phyloP scores from a whole-genome alignment of 2,797 vertebrate species.

The Huso huso region DNA sequence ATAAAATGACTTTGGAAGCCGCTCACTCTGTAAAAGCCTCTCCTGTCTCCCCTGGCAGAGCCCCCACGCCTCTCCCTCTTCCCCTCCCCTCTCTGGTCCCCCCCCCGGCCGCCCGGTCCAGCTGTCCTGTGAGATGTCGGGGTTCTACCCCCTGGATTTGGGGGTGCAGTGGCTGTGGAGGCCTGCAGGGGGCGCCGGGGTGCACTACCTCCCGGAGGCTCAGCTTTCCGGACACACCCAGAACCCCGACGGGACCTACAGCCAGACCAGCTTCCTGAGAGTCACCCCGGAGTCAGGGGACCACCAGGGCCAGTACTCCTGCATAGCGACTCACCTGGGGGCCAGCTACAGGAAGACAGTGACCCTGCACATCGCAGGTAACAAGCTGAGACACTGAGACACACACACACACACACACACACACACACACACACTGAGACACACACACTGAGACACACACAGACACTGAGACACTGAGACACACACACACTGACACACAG shows the following conservation, averaged over 20 bases:
- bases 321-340: conserved; percentile 54
- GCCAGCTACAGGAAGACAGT: conserved; percentile 36
- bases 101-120: conserved; percentile 46
- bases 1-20: background rate
- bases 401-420: background rate
- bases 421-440: no score
- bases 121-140: conserved; percentile 64
- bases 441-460: no score
- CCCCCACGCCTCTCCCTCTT: conserved; percentile 61
- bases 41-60: conserved; percentile 34
- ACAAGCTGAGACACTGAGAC: conserved; percentile 14
- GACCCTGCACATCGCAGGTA: conserved; percentile 63
- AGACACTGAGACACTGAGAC: no score
- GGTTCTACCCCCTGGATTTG: conserved; percentile 63
- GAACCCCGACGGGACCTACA: conserved; percentile 64
- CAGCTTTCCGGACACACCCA: conserved; percentile 52
- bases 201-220: conserved; percentile 32
- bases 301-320: conserved; percentile 53
- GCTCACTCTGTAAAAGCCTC: background rate
- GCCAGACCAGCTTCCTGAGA: conserved; percentile 52
- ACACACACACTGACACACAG: no score
- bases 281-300: conserved; percentile 39
- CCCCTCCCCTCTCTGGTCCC: conserved; percentile 57
- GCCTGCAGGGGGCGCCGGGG: conserved; percentile 36
- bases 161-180: conserved; percentile 61